These are phyloP conservation scores for Gambelia wislizenii DNA, from an alignment of 2,797 vertebrate species.

Conservation along the genomic window DNA sequence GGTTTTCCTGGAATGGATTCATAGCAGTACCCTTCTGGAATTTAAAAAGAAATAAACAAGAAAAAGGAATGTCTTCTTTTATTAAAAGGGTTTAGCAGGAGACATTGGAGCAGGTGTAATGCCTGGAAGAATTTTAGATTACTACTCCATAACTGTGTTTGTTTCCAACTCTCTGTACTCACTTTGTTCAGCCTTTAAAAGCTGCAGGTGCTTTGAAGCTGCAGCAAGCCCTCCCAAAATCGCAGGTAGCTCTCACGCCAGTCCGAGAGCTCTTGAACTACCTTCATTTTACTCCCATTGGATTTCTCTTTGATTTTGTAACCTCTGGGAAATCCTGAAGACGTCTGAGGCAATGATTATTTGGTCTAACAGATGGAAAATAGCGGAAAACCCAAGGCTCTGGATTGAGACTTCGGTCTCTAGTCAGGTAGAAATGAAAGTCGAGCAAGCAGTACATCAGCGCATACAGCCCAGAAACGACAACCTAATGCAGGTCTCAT, in stretches of 20 bases:
- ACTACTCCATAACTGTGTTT: background rate
- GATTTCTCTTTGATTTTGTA: conserved; percentile 36
- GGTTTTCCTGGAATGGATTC: background rate
- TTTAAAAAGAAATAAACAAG: background rate
- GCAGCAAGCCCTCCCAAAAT: background rate
- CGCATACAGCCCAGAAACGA: background rate
- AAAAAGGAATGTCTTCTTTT: background rate
- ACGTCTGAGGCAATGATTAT: conserved; percentile 22
- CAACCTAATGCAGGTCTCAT: background rate
- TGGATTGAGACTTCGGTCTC: conserved; percentile 24
- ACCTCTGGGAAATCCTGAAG: conserved; percentile 52
- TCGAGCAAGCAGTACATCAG: background rate
- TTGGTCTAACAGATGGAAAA: conserved; percentile 35
- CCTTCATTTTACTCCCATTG: conserved; percentile 18
- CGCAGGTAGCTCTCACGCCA: no score
- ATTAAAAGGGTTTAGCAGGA: background rate
- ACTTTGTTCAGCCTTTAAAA: background rate
- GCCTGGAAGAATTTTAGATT: background rate
- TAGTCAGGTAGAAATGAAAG: conserved; percentile 60
- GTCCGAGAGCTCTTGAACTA: background rate
- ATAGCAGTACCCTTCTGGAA: background rate
- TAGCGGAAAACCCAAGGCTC: conserved; percentile 35
- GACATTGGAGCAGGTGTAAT: background rate
- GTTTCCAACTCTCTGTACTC: background rate
- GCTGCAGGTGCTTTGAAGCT: background rate